A percentile compares a stretch with the other conserved stretches of the same genome.
Evolutionary conservation across 2,797 vertebrate genomes (phyloP).

Genomic region (Corythornis leucogaster): DNA sequence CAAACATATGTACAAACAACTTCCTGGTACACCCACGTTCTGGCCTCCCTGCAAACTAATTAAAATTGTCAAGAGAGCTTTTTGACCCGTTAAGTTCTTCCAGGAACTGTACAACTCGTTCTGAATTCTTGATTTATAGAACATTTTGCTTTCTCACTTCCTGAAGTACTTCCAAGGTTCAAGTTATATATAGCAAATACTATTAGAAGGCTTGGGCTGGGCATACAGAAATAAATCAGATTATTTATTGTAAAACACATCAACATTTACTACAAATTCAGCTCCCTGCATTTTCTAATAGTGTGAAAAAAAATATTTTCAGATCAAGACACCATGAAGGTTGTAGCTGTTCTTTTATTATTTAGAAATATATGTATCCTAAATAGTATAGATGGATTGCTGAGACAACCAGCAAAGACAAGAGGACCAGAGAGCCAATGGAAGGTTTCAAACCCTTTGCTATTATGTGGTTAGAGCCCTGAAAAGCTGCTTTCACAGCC

Average conservation of each 20-base stretch:
- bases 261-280: neutral
- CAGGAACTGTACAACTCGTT: conserved; percentile 21
- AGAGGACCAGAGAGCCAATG: neutral
- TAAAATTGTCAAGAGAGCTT: conserved; percentile 27
- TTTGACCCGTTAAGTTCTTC: conserved; percentile 33
- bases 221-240: neutral
- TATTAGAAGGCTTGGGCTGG: conserved; percentile 4
- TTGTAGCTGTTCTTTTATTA: neutral
- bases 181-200: conserved; percentile 14
- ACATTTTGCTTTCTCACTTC: conserved; percentile 3
- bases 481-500: neutral
- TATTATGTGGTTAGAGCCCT: neutral
- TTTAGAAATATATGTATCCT: neutral
- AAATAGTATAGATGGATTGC: neutral
- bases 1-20: conserved; percentile 45
- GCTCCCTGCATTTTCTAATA: neutral
- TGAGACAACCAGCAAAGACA: neutral
- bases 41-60: conserved; percentile 25
- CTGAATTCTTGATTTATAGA: conserved; percentile 5
- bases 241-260: neutral
- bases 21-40: conserved; percentile 10
- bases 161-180: conserved; percentile 41
- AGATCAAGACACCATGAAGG: neutral
- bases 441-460: neutral
- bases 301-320: neutral